Conservation (phyloP, 2,113 vertebrate genomes). For the Hassar affinis region DNA sequence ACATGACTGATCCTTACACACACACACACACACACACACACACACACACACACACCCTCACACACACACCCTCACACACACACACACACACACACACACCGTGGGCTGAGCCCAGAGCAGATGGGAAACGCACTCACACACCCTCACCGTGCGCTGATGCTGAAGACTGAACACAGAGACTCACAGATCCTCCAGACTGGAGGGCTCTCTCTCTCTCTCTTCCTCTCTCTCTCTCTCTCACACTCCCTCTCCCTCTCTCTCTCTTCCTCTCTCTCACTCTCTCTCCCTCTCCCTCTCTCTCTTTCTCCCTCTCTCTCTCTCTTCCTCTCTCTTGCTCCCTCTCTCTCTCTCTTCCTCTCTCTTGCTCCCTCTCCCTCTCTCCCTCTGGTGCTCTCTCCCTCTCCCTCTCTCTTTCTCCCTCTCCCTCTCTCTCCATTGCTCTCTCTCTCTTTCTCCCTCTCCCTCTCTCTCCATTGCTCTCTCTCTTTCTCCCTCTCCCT, state of each 20-base stretch:
- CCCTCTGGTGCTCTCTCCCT: too few relatives aligned
- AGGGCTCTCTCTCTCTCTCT: not conserved
- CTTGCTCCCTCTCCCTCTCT: too few relatives aligned
- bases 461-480: conserved; percentile 13
- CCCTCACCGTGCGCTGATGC: not conserved
- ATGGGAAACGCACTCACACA: conserved; percentile 31
- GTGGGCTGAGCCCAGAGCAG: conserved; percentile 33
- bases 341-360: too few relatives aligned
- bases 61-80: not conserved
- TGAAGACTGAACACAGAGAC: conserved; percentile 20
- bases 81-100: not conserved
- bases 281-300: too few relatives aligned
- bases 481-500: conserved; percentile 29
- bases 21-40: not conserved
- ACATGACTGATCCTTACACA: conserved; percentile 61
- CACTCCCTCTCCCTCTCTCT: not conserved
- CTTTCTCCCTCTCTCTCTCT: too few relatives aligned
- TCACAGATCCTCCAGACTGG: conserved; percentile 6
- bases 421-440: conserved; percentile 8
- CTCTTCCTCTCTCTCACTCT: too few relatives aligned
- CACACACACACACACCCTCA: not conserved
- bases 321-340: too few relatives aligned
- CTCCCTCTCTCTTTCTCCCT: conserved; percentile 25
- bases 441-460: conserved; percentile 30
- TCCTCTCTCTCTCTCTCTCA: not conserved